These are phyloP conservation scores for Oopsacas minuta DNA, from an alignment of 37 sponge, comb jelly and placozoan species.

Conservation along the genomic window DNA sequence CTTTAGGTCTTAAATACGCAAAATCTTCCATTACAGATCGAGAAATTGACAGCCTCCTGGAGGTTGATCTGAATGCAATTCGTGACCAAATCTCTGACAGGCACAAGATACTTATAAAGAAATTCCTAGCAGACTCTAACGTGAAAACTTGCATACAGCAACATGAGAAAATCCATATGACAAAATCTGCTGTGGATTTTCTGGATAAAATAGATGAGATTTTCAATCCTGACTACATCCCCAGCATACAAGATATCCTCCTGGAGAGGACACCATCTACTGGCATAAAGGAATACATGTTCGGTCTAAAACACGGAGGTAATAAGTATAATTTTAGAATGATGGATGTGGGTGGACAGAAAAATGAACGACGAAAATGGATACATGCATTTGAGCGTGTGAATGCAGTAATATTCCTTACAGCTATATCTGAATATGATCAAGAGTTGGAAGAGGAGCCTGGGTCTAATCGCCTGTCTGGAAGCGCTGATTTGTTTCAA, in stretches of 20 bases:
- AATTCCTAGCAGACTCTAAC: neutral
- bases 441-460: neutral
- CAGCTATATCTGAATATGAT: neutral
- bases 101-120: neutral
- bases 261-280: slow-evolving; percentile 7
- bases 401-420: neutral
- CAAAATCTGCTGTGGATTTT: slow-evolving; percentile 1
- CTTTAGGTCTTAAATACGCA: neutral
- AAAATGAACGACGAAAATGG: neutral
- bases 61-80: neutral
- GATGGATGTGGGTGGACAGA: slow-evolving; percentile 7
- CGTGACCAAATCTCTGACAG: neutral
- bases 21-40: neutral
- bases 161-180: neutral
- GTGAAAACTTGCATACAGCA: neutral
- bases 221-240: neutral
- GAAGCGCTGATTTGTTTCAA: neutral
- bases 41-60: neutral
- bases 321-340: neutral
- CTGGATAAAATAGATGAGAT: neutral
- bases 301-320: neutral
- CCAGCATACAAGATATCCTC: neutral
- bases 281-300: slow-evolving; percentile 15
- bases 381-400: slow-evolving; percentile 6
- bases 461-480: neutral